Evolutionary conservation across 2,888 invertebrate genomes (phyloP), one percentile per base, ranked within the genome.

Genomic region (Hedya salicella): DNA sequence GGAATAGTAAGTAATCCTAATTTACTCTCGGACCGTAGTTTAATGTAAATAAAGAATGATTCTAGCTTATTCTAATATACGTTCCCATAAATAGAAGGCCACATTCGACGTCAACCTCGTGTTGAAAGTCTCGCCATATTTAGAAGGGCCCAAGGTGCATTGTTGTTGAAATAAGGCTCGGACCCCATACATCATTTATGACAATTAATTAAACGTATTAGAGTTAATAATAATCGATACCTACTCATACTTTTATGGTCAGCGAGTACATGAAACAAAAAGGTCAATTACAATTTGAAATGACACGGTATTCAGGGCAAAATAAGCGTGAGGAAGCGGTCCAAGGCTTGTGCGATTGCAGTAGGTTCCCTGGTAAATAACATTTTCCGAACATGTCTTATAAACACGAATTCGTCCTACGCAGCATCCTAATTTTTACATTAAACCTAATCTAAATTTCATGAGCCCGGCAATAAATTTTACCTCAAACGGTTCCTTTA

Each of bases 231-330:
- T 74, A 74, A 63, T 74, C 73, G 70, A 86, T 89, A 89, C 88
- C 81, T 90, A 89, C 89, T 89, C 82, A 90, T 86, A 88, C 90
- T 90, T 88, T 83, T 76, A 77, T 80, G 86, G 75, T 57, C 73
- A 75, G 75, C 80, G 79, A 81, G 88, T 91, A 91, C 90, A 91
- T 91, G 91, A 88, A 91, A 91, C 91, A 91, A 89, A 89, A 80
- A 86, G 78, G 67, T 61, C 32, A 66, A 49, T 66, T 66, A 66
- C 54, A 66, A 61, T 66, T 42, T 65, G 59, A 36, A 65, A 57
- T 44, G 59, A 65, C 59, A 65, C 39, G 65, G 39, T 46, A 40
- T 36, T 44, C 42, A 62, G 30, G 19, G 3, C 17, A 40, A 52
- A 39, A 25, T 17, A 50, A 62, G 39, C 53, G 36, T 30, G 21